Base-by-base conservation (phyloP, 2,113 vertebrate species). In the Thamnophis sirtalis region DNA sequence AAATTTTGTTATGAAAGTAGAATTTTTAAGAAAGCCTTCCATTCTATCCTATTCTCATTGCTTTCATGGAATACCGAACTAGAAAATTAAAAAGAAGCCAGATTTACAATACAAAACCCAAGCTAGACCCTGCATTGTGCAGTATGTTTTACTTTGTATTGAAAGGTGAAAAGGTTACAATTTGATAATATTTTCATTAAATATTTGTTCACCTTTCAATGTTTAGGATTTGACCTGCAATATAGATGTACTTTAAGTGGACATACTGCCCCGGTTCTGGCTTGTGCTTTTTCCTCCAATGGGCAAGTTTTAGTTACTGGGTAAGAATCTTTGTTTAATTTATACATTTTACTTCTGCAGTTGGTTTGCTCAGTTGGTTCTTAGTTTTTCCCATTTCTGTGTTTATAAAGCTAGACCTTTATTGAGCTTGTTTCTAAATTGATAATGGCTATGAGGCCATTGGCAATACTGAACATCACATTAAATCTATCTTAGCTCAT, bases 221-320 rank as follows among this genome's bases (percentile, higher is more conserved):
- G 94, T 95, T n/a, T 95, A 99, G 99, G 95, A 93, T 97, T 96
- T 95, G 93, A 94, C 93, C 95, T 98, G 95, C 98, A 96, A 95
- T 96, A 96, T 88, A 97, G 98, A 88, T 97, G 97, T 93, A 97
- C 96, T 0, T 93, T 99, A 92, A 96, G 89, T 84, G 97, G 96
- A 73, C 98, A 99, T 93, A 96, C 96, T 33, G 98, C 98, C 91
- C 98, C 99, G 2, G 98, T 99, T 92, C 97, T 99, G 95, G 97
- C 98, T 53, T 99, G 98, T 95, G 97, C 98, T 3, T 98, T 99
- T 96, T 99, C 99, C 1, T 96, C 94, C 63, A 98, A 99, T 85
- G 98, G 98, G n/a, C 96, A 97, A 92, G 96, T 98, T 95, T 54
- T 99, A 4, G 97, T 98, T 88, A 98, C 98, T 0, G 99, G 98